Percentiles rank a stretch among this genome's conserved stretches.
These are phyloP conservation scores for Apodemia hepburni DNA, from an alignment of 2,888 invertebrate species.

Conservation along the genomic window DNA sequence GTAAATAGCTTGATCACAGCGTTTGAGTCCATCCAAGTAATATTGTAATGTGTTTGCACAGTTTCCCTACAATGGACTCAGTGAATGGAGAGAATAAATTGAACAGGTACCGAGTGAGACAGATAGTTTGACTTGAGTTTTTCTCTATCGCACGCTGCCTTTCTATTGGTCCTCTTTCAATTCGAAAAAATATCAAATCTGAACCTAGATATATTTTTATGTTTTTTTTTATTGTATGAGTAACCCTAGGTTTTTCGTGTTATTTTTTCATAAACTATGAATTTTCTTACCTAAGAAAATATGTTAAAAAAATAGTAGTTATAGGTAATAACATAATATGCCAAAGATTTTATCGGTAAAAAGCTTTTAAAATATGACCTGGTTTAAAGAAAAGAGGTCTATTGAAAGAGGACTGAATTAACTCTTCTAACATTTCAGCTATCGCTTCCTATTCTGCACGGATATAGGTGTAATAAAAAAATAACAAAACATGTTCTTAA, in stretches of 20 bases:
- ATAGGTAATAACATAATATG: no score
- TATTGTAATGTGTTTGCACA: conserved; percentile 69
- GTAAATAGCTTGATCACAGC: conserved; percentile 58
- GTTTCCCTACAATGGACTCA: conserved; percentile 74
- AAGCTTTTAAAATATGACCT: no score
- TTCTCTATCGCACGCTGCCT: conserved; percentile 51
- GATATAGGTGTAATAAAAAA: background rate
- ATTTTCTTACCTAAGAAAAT: no score
- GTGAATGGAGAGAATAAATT: conserved; percentile 78
- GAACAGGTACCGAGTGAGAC: conserved; percentile 85
- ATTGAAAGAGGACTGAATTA: conserved; percentile 56
- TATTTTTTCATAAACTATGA: no score
- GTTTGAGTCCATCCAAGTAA: conserved; percentile 27
- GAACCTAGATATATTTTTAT: no score
- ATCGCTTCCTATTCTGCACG: conserved; percentile 34
- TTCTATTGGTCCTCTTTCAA: conserved; percentile 48
- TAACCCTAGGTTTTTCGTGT: no score
- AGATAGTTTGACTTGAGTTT: conserved; percentile 41
- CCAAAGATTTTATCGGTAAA: no score
- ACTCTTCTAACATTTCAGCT: conserved; percentile 46
- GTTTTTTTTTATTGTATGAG: no score
- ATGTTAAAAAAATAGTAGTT: no score
- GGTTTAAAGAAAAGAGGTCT: conserved; percentile 8
- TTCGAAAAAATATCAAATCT: conserved; percentile 26
- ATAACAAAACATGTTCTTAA: background rate